phyloP scores from a whole-genome alignment of 2,888 invertebrate species.

The Trichogramma dendrolimi region DNA sequence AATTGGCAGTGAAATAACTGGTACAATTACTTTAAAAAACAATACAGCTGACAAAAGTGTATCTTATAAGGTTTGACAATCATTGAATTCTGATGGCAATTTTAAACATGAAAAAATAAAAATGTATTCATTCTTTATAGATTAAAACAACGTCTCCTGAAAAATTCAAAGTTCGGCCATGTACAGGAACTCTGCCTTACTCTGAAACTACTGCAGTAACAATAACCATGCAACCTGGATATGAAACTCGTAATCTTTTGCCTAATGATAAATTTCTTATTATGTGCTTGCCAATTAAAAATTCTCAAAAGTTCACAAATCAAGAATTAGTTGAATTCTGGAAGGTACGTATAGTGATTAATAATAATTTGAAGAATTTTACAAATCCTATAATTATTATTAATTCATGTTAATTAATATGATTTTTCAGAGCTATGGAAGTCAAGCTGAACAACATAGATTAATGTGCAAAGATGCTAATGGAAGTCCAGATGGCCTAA shows the following conservation, averaged over 20 bases:
- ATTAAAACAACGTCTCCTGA: conserved; percentile 95
- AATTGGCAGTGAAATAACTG: conserved; percentile 65
- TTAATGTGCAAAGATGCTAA: conserved; percentile 62
- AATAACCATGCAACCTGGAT: conserved; percentile 73
- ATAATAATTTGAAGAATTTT: background rate
- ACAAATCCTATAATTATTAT: conserved; percentile 2
- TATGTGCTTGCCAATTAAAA: conserved; percentile 70
- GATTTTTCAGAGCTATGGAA: conserved; percentile 50
- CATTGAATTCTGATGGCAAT: conserved; percentile 11
- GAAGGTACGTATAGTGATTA: conserved; percentile 55
- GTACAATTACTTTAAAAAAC: conserved; percentile 68
- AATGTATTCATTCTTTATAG: conserved; percentile 51
- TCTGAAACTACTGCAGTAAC: conserved; percentile 63
- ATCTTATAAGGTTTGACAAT: conserved; percentile 60
- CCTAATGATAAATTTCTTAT: conserved; percentile 81
- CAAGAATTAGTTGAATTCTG: conserved; percentile 71
- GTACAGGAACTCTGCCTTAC: conserved; percentile 70
- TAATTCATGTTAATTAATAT: background rate
- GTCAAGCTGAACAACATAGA: conserved; percentile 67
- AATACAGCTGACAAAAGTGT: conserved; percentile 57
- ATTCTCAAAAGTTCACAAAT: conserved; percentile 54
- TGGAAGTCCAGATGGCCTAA: conserved; percentile 39
- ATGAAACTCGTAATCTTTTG: conserved; percentile 63
- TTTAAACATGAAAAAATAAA: background rate
- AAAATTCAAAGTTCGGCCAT: conserved; percentile 89